A percentile compares a stretch with the other conserved stretches of the same genome.
phyloP scores from a whole-genome alignment of 2,113 vertebrate genomes.

The Andinoacara biseriatus region DNA sequence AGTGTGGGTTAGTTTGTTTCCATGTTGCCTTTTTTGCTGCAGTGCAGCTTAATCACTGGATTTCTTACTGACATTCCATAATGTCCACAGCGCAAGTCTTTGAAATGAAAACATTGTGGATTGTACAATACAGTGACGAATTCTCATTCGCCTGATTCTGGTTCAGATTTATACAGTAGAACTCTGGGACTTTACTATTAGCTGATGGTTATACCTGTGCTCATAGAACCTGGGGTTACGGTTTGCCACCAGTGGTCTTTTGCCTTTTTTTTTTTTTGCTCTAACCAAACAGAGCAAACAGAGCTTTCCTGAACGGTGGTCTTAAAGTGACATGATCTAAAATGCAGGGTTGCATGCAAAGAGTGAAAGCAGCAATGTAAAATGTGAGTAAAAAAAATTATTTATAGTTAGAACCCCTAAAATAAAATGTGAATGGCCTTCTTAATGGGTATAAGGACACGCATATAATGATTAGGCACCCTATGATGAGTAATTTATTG shows the following conservation, averaged over 20 bases:
- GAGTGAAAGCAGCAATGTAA: not conserved
- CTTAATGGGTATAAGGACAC: not conserved
- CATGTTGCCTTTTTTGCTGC: not conserved
- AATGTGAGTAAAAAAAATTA: not conserved
- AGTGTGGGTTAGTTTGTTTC: rapidly evolving
- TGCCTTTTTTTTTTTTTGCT: not conserved
- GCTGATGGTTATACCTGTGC: not conserved
- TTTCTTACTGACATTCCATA: not conserved
- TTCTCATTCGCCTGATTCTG: not conserved
- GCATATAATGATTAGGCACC: not conserved
- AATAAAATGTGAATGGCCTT: not conserved
- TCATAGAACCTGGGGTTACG: not conserved
- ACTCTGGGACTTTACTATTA: not conserved
- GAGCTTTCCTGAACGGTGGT: not conserved
- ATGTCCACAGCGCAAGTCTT: not conserved
- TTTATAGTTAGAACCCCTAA: not conserved
- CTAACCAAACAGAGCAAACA: not conserved
- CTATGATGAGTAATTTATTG: not conserved
- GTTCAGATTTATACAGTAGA: not conserved
- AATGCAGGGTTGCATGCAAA: not conserved
- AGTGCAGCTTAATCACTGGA: not conserved
- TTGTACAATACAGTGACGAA: not conserved
- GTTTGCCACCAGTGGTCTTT: not conserved
- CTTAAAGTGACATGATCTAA: not conserved
- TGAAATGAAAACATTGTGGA: not conserved